Evolutionary conservation across 2,797 vertebrate species (phyloP).

Genomic region (Emys orbicularis): DNA sequence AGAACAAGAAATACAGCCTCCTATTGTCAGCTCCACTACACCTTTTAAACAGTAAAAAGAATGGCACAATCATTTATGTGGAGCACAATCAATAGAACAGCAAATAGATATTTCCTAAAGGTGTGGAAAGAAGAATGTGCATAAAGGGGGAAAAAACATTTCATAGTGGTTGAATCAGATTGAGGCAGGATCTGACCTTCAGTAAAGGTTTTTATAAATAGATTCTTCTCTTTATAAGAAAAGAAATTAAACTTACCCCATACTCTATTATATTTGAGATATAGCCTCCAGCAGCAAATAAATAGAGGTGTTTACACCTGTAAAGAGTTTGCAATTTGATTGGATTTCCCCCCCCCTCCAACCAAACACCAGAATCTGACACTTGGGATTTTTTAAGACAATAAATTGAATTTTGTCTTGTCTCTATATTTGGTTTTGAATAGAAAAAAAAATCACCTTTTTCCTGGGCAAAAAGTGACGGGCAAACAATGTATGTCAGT

Average conservation of each 20-base stretch:
- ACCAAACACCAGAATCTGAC: neutral
- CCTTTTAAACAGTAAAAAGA: slow-evolving; percentile 24
- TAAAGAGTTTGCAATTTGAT: slow-evolving; percentile 46
- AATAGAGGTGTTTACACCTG: slow-evolving; percentile 24
- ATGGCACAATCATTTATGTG: too few species aligned
- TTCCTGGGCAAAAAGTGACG: neutral
- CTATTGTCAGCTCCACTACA: neutral
- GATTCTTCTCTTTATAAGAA: slow-evolving; percentile 37
- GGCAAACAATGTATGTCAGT: neutral
- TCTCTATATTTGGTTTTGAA: neutral
- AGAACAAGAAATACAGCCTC: neutral
- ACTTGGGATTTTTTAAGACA: slow-evolving; percentile 40
- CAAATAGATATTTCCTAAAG: slow-evolving; percentile 3
- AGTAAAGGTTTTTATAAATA: slow-evolving; percentile 32
- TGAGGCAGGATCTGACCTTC: slow-evolving; percentile 28
- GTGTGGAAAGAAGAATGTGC: neutral
- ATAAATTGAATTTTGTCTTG: neutral
- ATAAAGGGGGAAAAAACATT: slow-evolving; percentile 11
- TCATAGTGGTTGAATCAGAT: slow-evolving; percentile 23
- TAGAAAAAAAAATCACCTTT: slow-evolving; percentile 1
- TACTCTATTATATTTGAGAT: neutral
- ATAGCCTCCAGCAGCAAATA: slow-evolving; percentile 30
- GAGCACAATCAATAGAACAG: neutral
- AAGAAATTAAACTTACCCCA: slow-evolving; percentile 38
- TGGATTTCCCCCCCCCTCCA: neutral